Evolutionary conservation across 2,888 invertebrate genomes (phyloP).

Genomic region (Laspeyria flexula): DNA sequence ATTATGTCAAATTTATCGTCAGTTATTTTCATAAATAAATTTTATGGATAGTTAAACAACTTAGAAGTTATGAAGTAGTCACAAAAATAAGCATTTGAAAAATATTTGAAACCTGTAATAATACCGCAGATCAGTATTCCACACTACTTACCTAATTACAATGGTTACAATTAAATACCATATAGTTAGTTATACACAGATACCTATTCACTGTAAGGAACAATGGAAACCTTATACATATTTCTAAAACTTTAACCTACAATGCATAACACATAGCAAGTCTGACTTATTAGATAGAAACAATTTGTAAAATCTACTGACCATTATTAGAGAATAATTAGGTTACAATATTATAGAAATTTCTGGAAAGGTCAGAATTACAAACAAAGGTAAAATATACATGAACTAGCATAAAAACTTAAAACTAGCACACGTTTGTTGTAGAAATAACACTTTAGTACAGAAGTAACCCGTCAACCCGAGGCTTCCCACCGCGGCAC

Average conservation of each 20-base stretch:
- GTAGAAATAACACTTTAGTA: constrained; percentile 34
- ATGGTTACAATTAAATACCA: constrained; percentile 5
- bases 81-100: background rate
- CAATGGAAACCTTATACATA: constrained; percentile 27
- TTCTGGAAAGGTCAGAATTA: constrained; percentile 26
- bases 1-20: no score
- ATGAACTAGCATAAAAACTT: constrained; percentile 6
- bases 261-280: constrained; percentile 23
- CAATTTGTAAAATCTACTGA: constrained; percentile 27
- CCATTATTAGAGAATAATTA: constrained; percentile 33
- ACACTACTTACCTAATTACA: constrained; percentile 27
- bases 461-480: constrained; percentile 10
- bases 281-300: constrained; percentile 40
- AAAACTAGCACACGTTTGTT: constrained; percentile 24
- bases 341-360: constrained; percentile 41
- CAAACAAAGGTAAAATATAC: constrained; percentile 27
- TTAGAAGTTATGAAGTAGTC: background rate
- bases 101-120: background rate
- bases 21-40: no score
- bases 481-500: constrained; percentile 45
- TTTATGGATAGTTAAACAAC: background rate
- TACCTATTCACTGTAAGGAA: constrained; percentile 34
- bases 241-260: constrained; percentile 27
- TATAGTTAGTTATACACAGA: constrained; percentile 31
- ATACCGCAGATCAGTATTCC: background rate